Evolutionary conservation across 2,888 invertebrate genomes (phyloP), one percentile per base, ranked within the genome.

Genomic region (Dicycla oo): DNA sequence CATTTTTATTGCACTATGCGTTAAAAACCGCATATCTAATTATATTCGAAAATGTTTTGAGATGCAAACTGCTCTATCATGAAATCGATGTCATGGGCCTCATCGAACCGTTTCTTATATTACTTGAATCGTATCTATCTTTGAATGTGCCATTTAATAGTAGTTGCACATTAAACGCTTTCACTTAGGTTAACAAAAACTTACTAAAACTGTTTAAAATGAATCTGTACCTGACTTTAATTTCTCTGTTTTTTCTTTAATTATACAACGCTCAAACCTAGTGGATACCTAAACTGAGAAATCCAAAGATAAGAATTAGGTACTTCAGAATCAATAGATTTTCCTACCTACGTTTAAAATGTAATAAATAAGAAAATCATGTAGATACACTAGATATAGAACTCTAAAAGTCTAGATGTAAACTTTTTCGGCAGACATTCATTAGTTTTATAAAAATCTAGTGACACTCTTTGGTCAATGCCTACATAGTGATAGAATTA

Each of bases 251-350:
- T 74, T 72, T 81, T 76, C 76, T 76, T 80, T 78, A 69, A 83
- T 78, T 63, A 83, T 72, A 81, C 71, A 73, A 85, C 82, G 87
- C 89, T 89, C 88, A 88, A 90, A 84, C 73, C 81, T 87, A 89
- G 86, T 84, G 78, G 83, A 88, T 87, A 88, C 86, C 81, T 88
- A 82, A 87, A 88, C 84, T 80, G 81, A 86, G 82, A 86, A 89
- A 87, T 88, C 92, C 92, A 93, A 93, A 92, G 92, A 92, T 91
- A 88, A 87, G 38, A 86, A 85, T 84, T 90, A 90, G 89, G 83
- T 89, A 85, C 79, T 87, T 86, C 82, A 82, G 71, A 83, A 86
- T 83, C 80, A 63, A 84, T 73, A 71, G 75, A 62, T 62, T 73
- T 82, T 78, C 63, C 72, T 84, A 67, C 51, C 53, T 81, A 78